phyloP scores from a whole-genome alignment of 2,797 vertebrate genomes.

The Syncerus caffer region DNA sequence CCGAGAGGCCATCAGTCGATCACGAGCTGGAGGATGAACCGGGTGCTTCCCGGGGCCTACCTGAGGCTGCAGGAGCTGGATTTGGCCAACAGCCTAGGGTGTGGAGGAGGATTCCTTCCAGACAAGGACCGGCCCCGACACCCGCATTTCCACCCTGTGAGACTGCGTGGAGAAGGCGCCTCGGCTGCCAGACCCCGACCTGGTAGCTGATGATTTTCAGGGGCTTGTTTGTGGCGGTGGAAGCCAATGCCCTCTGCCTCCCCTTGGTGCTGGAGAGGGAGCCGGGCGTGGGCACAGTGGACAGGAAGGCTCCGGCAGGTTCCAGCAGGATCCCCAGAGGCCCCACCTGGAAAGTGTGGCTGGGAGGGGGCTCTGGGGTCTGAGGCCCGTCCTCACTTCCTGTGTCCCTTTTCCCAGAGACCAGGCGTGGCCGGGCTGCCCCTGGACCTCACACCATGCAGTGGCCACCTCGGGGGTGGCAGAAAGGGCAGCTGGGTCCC shows the following conservation, averaged over 20 bases:
- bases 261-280: not conserved
- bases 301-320: not conserved
- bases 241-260: not conserved
- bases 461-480: not conserved
- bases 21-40: rapidly evolving
- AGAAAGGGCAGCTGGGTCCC: not conserved
- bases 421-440: rapidly evolving
- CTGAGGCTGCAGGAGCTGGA: rapidly evolving
- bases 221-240: rapidly evolving
- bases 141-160: rapidly evolving
- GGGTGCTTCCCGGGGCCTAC: not conserved
- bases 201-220: not conserved
- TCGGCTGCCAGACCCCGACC: rapidly evolving
- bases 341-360: rapidly evolving
- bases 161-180: rapidly evolving
- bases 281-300: rapidly evolving
- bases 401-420: not conserved
- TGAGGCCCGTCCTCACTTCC: rapidly evolving
- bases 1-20: rapidly evolving
- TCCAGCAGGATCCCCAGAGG: not conserved
- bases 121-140: too few species aligned
- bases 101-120: not conserved
- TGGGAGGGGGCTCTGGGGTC: rapidly evolving
- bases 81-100: not conserved
- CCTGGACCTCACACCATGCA: rapidly evolving